phyloP scores from a whole-genome alignment of 2,113 vertebrate species.

The Xenus cinereus region DNA sequence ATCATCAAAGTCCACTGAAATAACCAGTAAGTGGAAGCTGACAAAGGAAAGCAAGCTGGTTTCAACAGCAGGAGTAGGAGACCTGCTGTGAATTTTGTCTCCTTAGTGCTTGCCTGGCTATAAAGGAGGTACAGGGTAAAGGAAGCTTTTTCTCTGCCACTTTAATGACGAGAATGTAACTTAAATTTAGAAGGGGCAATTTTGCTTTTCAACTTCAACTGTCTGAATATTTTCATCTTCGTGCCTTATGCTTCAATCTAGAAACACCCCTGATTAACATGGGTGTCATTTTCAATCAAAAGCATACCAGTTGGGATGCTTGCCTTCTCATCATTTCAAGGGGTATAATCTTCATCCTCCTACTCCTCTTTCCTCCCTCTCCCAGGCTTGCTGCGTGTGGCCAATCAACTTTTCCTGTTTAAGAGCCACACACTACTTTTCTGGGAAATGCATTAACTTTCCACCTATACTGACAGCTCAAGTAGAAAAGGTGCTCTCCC shows the following conservation, averaged over 20 bases:
- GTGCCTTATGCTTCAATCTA: background rate
- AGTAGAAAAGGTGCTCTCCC: background rate
- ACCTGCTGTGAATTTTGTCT: background rate
- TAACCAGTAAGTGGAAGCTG: background rate
- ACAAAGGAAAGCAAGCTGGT: background rate
- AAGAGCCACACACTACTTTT: background rate
- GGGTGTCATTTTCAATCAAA: background rate
- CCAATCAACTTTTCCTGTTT: background rate
- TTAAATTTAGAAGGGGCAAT: background rate
- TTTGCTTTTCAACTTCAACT: background rate
- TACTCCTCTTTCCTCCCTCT: background rate
- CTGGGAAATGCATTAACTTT: background rate
- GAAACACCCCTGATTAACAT: background rate
- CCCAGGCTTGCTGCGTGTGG: background rate
- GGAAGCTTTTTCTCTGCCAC: background rate
- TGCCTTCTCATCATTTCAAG: background rate
- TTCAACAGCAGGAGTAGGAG: background rate
- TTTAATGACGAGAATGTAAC: background rate
- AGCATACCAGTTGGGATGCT: background rate
- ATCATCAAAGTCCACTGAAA: background rate
- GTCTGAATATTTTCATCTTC: background rate
- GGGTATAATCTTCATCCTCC: background rate
- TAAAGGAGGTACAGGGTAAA: background rate
- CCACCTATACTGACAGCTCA: background rate
- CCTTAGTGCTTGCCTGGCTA: background rate